Base-by-base conservation (phyloP, 2,888 invertebrate species). In the Cryptocheilus praepositus region DNA sequence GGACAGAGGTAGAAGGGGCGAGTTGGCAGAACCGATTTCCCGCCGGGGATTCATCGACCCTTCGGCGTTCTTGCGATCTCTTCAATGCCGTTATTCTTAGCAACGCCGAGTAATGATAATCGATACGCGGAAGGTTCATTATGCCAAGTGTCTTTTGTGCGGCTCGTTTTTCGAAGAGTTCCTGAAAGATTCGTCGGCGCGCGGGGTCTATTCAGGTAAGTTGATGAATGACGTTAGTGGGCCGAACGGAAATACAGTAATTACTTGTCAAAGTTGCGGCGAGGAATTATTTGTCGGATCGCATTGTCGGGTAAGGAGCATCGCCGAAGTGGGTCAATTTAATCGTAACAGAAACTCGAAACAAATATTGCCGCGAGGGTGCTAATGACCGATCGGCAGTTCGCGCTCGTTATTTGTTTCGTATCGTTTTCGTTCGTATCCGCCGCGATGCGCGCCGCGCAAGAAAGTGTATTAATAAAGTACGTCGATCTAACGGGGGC, bases 371-470 rank as follows among this genome's bases (percentile, higher is more conserved):
- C 54, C 49, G 61, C 49, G 46, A 36, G 59, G 45, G 19, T 58
- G 54, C 61, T 61, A 67, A 67, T 53, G 44, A 61, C 46, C 44
- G 49, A 46, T 7, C 61, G 61, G 62, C 67, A 59, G 58, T 62
- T 60, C 25, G 22, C 28, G 25, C 13, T 36, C 36, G 8, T 36
- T 36, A 36, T 36, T 5, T 36, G 7, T 36, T 36, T 36, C 11
- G 36, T 11, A 11, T 36, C 3, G 11, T 36, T 36, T 5, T 3
- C 5, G 25, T 25, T 2, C 11, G 36, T 28, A 28, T 28, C 28
- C 28, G 36, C 11, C 8, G 36, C 36, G 36, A 36, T 36, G 11
- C 11, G 3, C 8, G 13, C 11, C 21, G 11, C 3, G 55, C 28
- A 36, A 36, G 36, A 36, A n/a, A 36, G 7, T 11, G 36, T 36